Percentiles rank a stretch among this genome's conserved stretches.
Evolutionary conservation across 2,888 invertebrate species (phyloP).

Genomic region (Eurois occulta): DNA sequence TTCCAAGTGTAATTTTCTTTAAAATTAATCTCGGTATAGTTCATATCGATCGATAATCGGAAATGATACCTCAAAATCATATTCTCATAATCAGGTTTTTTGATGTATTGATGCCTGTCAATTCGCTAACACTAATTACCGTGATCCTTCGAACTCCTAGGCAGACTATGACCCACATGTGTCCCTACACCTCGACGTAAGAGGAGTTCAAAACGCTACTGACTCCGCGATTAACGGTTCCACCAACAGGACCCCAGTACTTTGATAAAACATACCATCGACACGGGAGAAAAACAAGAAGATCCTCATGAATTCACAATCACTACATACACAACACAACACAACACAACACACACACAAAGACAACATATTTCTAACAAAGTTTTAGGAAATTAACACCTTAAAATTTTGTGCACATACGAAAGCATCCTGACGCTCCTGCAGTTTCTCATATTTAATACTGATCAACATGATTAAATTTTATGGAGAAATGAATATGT

Average conservation of each 20-base stretch:
- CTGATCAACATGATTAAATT: too few relatives aligned
- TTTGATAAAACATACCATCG: not conserved
- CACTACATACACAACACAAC: too few relatives aligned
- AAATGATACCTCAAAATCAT: not conserved
- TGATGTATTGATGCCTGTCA: not conserved
- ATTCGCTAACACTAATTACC: not conserved
- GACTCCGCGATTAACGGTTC: not conserved
- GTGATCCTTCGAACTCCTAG: not conserved
- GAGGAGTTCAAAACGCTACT: not conserved
- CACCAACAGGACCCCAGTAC: rapidly evolving
- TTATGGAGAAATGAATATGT: too few relatives aligned
- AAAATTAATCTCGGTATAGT: not conserved
- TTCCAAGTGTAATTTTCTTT: not conserved
- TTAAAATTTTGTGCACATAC: too few relatives aligned
- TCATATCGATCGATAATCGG: not conserved
- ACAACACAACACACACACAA: too few relatives aligned
- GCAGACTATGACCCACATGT: not conserved
- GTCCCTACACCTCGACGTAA: not conserved
- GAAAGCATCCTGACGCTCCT: too few relatives aligned
- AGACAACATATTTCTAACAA: too few relatives aligned
- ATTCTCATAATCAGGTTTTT: not conserved
- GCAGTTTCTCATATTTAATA: too few relatives aligned
- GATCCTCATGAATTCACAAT: not conserved
- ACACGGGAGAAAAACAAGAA: not conserved
- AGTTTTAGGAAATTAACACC: too few relatives aligned